Evolutionary conservation across 1,140 invertebrate species (phyloP).

Genomic region (Prorops nasuta): DNA sequence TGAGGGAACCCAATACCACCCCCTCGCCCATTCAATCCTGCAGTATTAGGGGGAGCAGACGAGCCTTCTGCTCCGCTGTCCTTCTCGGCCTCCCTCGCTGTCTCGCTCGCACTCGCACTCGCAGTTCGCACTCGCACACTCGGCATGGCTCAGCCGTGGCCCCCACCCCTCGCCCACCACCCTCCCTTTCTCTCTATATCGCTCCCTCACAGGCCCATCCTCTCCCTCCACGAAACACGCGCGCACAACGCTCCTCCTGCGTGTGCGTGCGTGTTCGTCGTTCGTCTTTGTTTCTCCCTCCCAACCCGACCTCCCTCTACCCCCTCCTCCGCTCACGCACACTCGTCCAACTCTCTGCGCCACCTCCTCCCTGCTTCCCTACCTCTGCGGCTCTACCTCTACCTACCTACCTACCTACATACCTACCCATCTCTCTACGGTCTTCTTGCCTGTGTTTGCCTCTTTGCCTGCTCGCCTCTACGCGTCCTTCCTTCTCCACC

Average conservation of each 20-base stretch:
- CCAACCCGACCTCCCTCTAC: neutral
- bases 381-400: too few species aligned
- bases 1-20: slow-evolving; percentile 49
- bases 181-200: neutral
- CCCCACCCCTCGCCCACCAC: neutral
- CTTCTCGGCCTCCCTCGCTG: neutral
- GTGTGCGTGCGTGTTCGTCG: neutral
- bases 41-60: slow-evolving; percentile 43
- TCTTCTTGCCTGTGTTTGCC: too few species aligned
- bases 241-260: slow-evolving; percentile 1
- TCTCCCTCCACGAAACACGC: neutral
- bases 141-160: slow-evolving; percentile 1
- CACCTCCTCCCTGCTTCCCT: too few species aligned
- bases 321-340: too few species aligned
- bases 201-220: too few species aligned
- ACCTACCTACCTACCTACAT: too few species aligned
- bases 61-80: slow-evolving; percentile 25
- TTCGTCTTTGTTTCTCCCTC: neutral
- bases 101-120: neutral
- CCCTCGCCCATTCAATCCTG: slow-evolving; percentile 46
- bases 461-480: too few species aligned
- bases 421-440: too few species aligned
- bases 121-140: neutral
- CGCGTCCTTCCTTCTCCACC: slow-evolving; percentile 11
- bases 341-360: too few species aligned